Base-by-base conservation (phyloP, 2,888 invertebrate genomes). In the Chaetogeoica ovagalla region DNA sequence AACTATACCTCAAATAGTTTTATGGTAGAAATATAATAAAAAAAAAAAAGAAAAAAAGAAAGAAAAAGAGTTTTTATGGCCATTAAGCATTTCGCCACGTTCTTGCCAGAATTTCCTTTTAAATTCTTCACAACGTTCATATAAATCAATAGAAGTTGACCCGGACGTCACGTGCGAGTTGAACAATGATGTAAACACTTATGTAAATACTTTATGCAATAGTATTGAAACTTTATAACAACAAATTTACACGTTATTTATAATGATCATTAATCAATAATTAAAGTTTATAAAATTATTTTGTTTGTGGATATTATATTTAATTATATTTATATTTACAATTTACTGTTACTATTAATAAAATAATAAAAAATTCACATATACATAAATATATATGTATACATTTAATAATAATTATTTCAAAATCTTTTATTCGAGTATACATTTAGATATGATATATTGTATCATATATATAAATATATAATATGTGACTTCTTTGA, bases 101-200 rank as follows among this genome's bases (percentile, higher is more conserved):
- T 65, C 5, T 43, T 8, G 7, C 6, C n/a, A 6, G 11, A 39
- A 30, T 21, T 57, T 43, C 30, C 6, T 59, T 59, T 65, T 37
- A 39, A 48, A 23, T 74, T 75, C 57, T 75, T 74, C 55, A 39
- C n/a, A 39, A 30, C 37, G 9, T 73, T 23, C 1, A n/a, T 39
- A 6, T 19, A 11, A 66, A 74, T 74, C 39, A 3, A 63, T 37
- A 73, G 37, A 9, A 43, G 17, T 55, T 21, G 52, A 55, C 21
- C 37, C 15, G 23, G 23, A 13, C 23, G 23, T 3, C 1, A 21
- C 21, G 15, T 21, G 7, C 59, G 17, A 71, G 19, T 11, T n/a
- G 23, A 21, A 72, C 48, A n/a, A 48, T 73, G 52, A 62, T 13
- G 30, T 73, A 62, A 23, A 30, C 30, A 30, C 30, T n/a, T 60